Conservation (phyloP, 2,888 invertebrate genomes). For the Pedicia rivosa region DNA sequence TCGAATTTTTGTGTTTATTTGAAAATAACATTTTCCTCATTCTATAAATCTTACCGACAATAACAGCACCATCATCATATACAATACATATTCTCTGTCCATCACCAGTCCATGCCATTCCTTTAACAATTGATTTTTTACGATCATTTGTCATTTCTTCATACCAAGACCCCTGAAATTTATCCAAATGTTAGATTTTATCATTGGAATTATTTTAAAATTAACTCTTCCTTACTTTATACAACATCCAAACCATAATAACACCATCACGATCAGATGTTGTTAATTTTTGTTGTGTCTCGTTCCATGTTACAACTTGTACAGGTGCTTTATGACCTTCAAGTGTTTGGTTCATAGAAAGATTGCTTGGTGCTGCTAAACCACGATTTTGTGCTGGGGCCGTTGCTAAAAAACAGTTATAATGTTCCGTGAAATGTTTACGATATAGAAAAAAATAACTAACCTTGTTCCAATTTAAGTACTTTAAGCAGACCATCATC, state of each 20-base stretch:
- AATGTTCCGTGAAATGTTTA: no score
- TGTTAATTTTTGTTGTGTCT: slow-evolving; percentile 87
- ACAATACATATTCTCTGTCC: slow-evolving; percentile 97
- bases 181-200: no score
- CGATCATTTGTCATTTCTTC: slow-evolving; percentile 99
- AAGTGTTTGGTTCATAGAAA: slow-evolving; percentile 92
- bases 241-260: slow-evolving; percentile 98
- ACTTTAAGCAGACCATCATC: slow-evolving; percentile 93
- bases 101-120: slow-evolving; percentile 97
- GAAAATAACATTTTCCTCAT: slow-evolving; percentile 1
- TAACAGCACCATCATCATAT: slow-evolving; percentile 78
- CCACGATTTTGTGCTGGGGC: slow-evolving; percentile 16
- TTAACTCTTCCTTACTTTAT: no score
- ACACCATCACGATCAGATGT: slow-evolving; percentile 94
- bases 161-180: slow-evolving; percentile 91
- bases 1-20: slow-evolving; percentile 41
- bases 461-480: slow-evolving; percentile 75
- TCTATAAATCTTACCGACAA: slow-evolving; percentile 30
- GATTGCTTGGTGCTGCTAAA: slow-evolving; percentile 58
- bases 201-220: no score
- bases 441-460: no score
- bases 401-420: no score
- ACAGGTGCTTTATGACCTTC: slow-evolving; percentile 89
- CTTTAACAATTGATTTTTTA: slow-evolving; percentile 90
- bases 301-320: slow-evolving; percentile 93